These are phyloP conservation scores for Autographa gamma DNA, from an alignment of 2,888 invertebrate genomes.

Conservation along the genomic window DNA sequence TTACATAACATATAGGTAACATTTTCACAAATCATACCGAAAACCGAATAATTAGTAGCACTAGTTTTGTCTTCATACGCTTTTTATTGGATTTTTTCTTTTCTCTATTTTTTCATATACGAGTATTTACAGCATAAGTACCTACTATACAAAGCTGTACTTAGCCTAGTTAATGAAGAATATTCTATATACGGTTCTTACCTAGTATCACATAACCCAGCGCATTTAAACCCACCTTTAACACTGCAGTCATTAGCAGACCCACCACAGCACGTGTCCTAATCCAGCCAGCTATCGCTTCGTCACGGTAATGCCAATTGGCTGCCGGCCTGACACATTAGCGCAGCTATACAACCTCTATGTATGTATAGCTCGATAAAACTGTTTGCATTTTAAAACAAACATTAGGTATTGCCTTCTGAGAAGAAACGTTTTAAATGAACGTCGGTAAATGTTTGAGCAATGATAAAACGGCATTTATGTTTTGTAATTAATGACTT, in stretches of 20 bases:
- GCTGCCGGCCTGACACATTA: not conserved
- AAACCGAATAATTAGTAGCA: too few relatives aligned
- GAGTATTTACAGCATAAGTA: too few relatives aligned
- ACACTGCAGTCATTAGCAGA: not conserved
- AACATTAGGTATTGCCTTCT: not conserved
- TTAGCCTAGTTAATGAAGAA: too few relatives aligned
- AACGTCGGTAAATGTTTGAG: not conserved
- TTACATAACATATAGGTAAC: too few relatives aligned
- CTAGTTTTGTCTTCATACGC: too few relatives aligned
- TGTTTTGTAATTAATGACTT: too few relatives aligned
- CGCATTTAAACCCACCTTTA: not conserved
- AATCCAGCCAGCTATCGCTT: not conserved
- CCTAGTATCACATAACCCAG: not conserved
- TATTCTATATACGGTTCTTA: too few relatives aligned
- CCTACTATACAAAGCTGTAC: too few relatives aligned
- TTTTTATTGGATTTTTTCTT: too few relatives aligned
- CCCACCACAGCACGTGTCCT: not conserved
- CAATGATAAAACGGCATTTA: not conserved
- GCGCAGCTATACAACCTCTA: not conserved
- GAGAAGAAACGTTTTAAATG: not conserved
- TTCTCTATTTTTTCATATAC: too few relatives aligned
- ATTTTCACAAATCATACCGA: too few relatives aligned
- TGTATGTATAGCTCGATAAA: not conserved
- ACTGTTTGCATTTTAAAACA: constrained; percentile 2
- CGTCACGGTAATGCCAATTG: not conserved